phyloP scores from a whole-genome alignment of 1,140 invertebrate genomes.

The Halesus radiatus region DNA sequence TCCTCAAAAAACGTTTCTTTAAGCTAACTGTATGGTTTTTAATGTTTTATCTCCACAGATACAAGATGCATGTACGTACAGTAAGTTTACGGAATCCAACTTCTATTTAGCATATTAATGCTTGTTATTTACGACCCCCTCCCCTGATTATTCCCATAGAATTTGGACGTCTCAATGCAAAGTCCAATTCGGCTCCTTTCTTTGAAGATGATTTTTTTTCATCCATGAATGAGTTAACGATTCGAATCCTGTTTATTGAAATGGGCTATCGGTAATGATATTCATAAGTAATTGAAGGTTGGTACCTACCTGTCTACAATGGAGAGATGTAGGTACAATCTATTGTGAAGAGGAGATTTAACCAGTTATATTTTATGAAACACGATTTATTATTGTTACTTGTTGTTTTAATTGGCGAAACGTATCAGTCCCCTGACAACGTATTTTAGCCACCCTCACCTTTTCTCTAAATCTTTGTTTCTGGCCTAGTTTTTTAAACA shows the following conservation, averaged over 20 bases:
- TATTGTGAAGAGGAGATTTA: too few species aligned
- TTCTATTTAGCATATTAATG: slow-evolving; percentile 4
- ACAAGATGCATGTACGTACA: neutral
- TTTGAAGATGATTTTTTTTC: slow-evolving; percentile 14
- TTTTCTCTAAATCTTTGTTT: too few species aligned
- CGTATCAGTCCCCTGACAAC: too few species aligned
- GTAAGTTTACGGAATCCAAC: too few species aligned
- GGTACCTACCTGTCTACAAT: neutral
- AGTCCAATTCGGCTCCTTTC: neutral
- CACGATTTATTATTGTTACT: neutral
- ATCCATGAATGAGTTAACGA: neutral
- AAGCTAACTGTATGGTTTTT: too few species aligned
- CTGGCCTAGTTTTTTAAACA: too few species aligned
- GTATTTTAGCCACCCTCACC: too few species aligned
- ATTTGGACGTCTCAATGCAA: neutral
- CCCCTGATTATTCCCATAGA: neutral
- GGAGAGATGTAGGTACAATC: too few species aligned
- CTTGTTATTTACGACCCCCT: neutral
- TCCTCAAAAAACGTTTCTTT: too few species aligned
- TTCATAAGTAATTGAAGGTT: neutral
- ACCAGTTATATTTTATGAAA: neutral
- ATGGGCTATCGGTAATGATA: slow-evolving; percentile 23
- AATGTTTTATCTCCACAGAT: neutral
- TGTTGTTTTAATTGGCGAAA: neutral
- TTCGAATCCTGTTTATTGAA: slow-evolving; percentile 18